Evolutionary conservation across 2,888 invertebrate species (phyloP).

Genomic region (Drosophila anceps): DNA sequence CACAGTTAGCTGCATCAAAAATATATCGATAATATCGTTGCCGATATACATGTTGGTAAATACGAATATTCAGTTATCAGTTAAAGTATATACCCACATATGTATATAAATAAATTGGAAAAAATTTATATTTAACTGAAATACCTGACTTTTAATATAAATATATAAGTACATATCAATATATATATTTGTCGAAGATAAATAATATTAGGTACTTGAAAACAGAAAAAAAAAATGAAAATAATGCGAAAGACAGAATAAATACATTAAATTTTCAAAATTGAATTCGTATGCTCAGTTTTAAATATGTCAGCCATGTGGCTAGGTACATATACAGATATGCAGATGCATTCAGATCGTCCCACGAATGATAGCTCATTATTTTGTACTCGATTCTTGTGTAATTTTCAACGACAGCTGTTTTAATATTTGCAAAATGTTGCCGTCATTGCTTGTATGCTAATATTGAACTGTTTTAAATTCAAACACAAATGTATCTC

Average conservation of each 20-base stretch:
- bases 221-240: background rate
- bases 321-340: background rate
- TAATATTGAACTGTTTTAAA: slow-evolving; percentile 36
- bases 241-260: too few relatives aligned
- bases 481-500: slow-evolving; percentile 37
- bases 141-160: background rate
- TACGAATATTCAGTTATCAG: background rate
- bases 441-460: slow-evolving; percentile 30
- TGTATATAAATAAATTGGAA: too few relatives aligned
- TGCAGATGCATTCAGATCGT: background rate
- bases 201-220: background rate
- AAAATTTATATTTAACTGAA: background rate
- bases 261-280: background rate
- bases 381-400: slow-evolving; percentile 14
- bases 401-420: slow-evolving; percentile 43
- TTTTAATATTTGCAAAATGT: slow-evolving; percentile 41
- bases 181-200: background rate
- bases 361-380: slow-evolving; percentile 10
- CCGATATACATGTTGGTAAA: background rate
- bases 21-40: background rate
- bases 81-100: background rate
- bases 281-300: too few relatives aligned
- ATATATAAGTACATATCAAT: background rate
- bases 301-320: background rate
- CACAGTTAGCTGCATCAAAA: background rate